phyloP scores from a whole-genome alignment of 2,888 invertebrate species.

The Lypha dubia region DNA sequence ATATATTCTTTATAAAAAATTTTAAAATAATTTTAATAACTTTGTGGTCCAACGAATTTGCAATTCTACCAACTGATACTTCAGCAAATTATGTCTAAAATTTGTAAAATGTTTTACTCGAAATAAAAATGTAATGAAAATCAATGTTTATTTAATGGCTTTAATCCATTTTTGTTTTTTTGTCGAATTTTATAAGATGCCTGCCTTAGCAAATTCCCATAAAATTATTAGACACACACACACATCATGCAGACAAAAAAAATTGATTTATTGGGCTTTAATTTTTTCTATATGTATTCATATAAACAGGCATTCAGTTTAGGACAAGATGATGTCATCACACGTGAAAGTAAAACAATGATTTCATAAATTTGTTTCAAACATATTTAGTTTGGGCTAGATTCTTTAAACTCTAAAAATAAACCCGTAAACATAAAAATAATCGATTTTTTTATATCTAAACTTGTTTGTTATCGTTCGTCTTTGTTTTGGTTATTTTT shows the following conservation, averaged over 20 bases:
- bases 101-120: too few species aligned
- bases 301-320: constrained; percentile 23
- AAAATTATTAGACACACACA: constrained; percentile 37
- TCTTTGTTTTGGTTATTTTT: not conserved
- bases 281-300: not conserved
- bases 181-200: not conserved
- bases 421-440: constrained; percentile 32
- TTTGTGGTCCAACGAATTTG: too few species aligned
- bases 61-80: too few species aligned
- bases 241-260: constrained; percentile 20
- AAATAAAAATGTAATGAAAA: too few species aligned
- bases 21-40: too few species aligned
- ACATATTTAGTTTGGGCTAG: constrained; percentile 16
- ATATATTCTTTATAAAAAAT: too few species aligned
- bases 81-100: too few species aligned
- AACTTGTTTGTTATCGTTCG: constrained; percentile 16
- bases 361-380: not conserved
- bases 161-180: not conserved
- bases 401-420: constrained; percentile 10
- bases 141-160: not conserved
- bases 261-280: constrained; percentile 44
- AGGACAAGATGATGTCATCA: constrained; percentile 60
- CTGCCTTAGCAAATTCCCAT: constrained; percentile 7
- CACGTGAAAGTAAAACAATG: constrained; percentile 37
- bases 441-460: constrained; percentile 43